A percentile compares a stretch with the other conserved stretches of the same genome.
phyloP scores from a whole-genome alignment of 92 coral and sea anemone genomes.

The Parazoanthus darwini region DNA sequence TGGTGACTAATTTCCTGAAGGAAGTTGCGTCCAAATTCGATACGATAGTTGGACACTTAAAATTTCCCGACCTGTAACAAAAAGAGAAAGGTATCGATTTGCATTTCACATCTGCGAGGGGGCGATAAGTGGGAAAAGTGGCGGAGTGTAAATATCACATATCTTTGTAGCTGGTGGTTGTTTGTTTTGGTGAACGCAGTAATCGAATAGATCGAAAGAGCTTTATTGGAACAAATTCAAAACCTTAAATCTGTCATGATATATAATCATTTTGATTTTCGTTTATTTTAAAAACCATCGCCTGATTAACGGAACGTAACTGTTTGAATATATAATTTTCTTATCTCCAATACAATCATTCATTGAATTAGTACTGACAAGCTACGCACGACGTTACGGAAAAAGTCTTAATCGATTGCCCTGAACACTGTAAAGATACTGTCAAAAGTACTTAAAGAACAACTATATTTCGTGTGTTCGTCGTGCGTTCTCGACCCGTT shows the following conservation, averaged over 20 bases:
- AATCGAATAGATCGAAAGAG: neutral
- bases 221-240: neutral
- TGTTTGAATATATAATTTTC: slow-evolving; percentile 8
- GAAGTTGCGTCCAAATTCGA: neutral
- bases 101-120: neutral
- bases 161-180: neutral
- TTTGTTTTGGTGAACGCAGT: slow-evolving; percentile 4
- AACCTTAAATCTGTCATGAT: neutral
- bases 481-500: neutral
- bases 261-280: neutral
- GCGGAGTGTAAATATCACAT: slow-evolving; percentile 18
- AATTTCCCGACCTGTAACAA: neutral
- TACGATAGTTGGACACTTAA: neutral
- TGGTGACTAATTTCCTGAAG: slow-evolving; percentile 37
- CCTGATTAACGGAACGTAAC: neutral
- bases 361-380: slow-evolving; percentile 2
- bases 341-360: slow-evolving; percentile 3
- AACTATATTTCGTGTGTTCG: neutral
- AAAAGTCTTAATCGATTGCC: neutral
- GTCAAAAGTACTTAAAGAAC: neutral
- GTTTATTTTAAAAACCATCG: neutral
- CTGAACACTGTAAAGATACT: neutral
- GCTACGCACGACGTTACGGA: neutral
- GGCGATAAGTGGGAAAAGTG: neutral
- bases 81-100: neutral